Evolutionary conservation across 2,113 vertebrate genomes (phyloP).

Genomic region (Uria lomvia): DNA sequence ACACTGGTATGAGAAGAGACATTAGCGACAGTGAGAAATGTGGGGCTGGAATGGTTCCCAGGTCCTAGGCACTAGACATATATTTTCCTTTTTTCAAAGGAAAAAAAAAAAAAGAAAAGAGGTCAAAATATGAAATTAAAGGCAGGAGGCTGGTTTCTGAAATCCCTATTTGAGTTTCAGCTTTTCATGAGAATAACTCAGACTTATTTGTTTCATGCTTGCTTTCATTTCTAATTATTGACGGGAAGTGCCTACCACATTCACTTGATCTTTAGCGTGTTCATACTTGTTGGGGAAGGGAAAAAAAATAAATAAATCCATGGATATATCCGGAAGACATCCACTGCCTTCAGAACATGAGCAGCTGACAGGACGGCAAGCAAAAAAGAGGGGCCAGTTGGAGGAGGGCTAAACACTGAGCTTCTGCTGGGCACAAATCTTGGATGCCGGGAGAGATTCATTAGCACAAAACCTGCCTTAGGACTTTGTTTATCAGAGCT

Average conservation of each 20-base stretch:
- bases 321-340: background rate
- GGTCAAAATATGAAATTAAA: background rate
- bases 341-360: background rate
- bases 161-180: background rate
- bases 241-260: background rate
- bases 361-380: background rate
- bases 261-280: background rate
- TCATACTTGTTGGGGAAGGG: background rate
- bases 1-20: background rate
- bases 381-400: background rate
- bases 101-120: background rate
- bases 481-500: background rate
- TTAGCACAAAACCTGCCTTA: background rate
- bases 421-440: background rate
- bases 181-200: background rate
- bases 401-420: background rate
- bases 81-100: background rate
- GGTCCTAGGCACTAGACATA: background rate
- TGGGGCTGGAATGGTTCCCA: background rate
- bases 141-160: background rate
- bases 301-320: background rate
- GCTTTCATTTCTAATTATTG: slow-evolving; percentile 38
- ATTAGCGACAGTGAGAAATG: background rate
- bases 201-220: background rate
- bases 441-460: background rate